Evolutionary conservation across 2,888 invertebrate genomes (phyloP), one percentile per base, ranked within the genome.

Genomic region (Drosophila helvetica): DNA sequence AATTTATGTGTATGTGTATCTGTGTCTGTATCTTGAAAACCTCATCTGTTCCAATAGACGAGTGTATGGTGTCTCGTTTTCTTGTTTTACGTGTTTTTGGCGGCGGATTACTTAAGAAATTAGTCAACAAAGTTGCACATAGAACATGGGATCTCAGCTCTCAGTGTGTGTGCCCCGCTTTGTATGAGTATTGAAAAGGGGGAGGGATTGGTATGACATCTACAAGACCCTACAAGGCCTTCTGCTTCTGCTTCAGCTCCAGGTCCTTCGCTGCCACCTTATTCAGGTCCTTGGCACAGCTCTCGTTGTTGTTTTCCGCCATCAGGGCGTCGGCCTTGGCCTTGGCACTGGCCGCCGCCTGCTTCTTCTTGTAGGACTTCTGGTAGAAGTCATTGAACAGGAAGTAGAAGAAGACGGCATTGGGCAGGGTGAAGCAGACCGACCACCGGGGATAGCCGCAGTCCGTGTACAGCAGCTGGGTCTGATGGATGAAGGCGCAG

Each of bases 321-420:
- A 57, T 18, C 12, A 72, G 71, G 1, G 82, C 30, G 10, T 10
- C 10, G 30, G 30, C 76, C 80, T 75, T 77, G 56, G 63, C 82
- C 71, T 86, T 80, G 46, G 86, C 82, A 69, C 85, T 80, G 46
- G 86, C 79, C 12, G 82, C 74, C 1, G 92, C 93, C 50, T 86
- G 86, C 57, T 88, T 85, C 79, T 88, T 86, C 71, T 90, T 89
- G 90, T 96, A 97, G 0, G 96, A 94, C 88, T 96, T 95, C 84
- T 95, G 95, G 92, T 98, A 98, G 93, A 98, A 98, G 89, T 98
- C 96, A 70, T 95, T 95, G 93, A 98, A 98, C 74, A 98, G 94
- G 90, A 96, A 95, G 92, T 98, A 97, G 93, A 98, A 98, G 94
- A 98, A 96, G 58, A 98, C 94, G 10, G 97, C 97, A 92, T 98